Evolutionary conservation across 2,888 invertebrate species (phyloP), one percentile per base, ranked within the genome.

Genomic region (Drosophila anomalata): DNA sequence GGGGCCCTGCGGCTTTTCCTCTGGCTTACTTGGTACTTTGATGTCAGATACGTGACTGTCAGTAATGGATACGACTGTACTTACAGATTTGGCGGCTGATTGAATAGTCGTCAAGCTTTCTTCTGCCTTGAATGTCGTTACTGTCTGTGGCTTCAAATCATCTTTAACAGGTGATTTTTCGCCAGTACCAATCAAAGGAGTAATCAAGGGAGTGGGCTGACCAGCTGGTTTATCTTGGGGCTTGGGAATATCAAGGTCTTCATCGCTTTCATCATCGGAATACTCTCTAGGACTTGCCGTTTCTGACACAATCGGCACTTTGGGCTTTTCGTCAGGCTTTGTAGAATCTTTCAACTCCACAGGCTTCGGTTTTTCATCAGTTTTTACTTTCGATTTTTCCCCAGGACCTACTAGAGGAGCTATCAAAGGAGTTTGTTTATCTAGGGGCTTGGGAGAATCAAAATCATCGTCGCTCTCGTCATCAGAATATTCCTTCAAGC

Each of bases 181-280:
- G 0, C 2, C 48, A 48, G 5, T 3, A 3, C 17, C 42, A 11
- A 14, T 11, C 0, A 22, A 31, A 9, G 46, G 29, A 20, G 17
- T 11, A 2, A 42, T 26, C 12, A 36, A 47, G 3, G 46, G 24
- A 42, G 7, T 9, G 22, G 52, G 24, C 11, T 52, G 17, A 6
- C 12, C 14, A 24, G 14, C 8, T 12, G 9, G 31, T 6, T 22
- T 47, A 14, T 61, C 53, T 22, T 20, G 53, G 24, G 29, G 26
- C 46, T 26, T 50, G 41, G 48, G 17, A 42, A 58, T n/a, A n/a
- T n/a, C 53, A 17, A 31, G n/a, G 8, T 65, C 63, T 0, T 53
- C 57, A 9, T 65, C 63, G 39, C 57, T 65, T 39, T 52, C 62
- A 29, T 62, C 56, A 12, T 61, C 65, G 9, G 70, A 70, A 33